These are phyloP conservation scores for Phaonia tiefii DNA, from an alignment of 2,888 invertebrate genomes.

Conservation along the genomic window DNA sequence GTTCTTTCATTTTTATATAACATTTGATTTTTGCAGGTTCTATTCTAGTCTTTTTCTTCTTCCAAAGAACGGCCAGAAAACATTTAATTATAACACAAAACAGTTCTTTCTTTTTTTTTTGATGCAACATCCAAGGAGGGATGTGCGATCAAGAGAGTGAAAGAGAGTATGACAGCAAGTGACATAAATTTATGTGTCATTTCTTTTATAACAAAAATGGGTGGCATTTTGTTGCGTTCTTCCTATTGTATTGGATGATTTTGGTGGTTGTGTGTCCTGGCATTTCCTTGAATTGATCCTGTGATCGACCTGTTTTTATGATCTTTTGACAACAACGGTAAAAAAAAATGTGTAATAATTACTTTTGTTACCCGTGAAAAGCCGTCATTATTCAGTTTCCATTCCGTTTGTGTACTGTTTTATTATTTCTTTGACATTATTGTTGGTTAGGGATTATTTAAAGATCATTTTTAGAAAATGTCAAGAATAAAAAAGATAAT, in stretches of 20 bases:
- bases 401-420: neutral
- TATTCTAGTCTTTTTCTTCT: neutral
- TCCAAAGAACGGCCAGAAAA: slow-evolving; percentile 20
- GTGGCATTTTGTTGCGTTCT: slow-evolving; percentile 4
- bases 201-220: slow-evolving; percentile 30
- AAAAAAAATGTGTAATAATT: slow-evolving; percentile 29
- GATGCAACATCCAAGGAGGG: neutral
- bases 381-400: slow-evolving; percentile 5
- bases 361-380: slow-evolving; percentile 16
- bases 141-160: neutral
- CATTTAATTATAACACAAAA: slow-evolving; percentile 48
- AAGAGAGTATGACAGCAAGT: neutral
- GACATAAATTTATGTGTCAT: slow-evolving; percentile 58
- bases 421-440: neutral
- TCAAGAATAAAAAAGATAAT: neutral
- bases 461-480: slow-evolving; percentile 9
- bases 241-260: neutral
- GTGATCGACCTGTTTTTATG: slow-evolving; percentile 22
- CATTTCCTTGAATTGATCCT: slow-evolving; percentile 53
- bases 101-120: no score
- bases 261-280: slow-evolving; percentile 21
- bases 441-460: neutral
- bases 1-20: slow-evolving; percentile 22
- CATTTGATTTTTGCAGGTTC: slow-evolving; percentile 64
- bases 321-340: slow-evolving; percentile 32